Evolutionary conservation across 53 echinoderm and acorn worm genomes (phyloP), one percentile per base, ranked within the genome.

Genomic region (Luidia sarsii): DNA sequence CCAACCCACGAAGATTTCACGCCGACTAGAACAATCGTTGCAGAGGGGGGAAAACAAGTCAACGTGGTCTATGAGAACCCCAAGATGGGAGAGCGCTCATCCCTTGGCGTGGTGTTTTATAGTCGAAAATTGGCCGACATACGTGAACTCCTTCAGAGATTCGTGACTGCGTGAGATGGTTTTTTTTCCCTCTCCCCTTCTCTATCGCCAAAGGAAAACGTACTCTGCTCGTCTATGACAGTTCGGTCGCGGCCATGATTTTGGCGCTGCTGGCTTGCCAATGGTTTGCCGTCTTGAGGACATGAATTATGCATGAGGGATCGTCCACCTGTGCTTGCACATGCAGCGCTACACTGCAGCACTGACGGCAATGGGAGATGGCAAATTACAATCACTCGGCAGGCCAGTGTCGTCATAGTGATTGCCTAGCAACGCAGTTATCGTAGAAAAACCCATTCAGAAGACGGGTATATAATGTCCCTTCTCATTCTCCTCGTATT

Each of bases 241-340:
- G 28, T 61, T 31, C 11, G 60, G 77, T 77, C 60, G 59, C 61
- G 60, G 60, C 77, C 60, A 61, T 60, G 77, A 77, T 77, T 77
- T 61, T 77, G 18, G 52, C 74, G 39, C 74, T 59, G 60, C 25
- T 77, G 19, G 77, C 77, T 77, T 46, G 77, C 61, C 77, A 59
- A 74, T 77, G 77, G 61, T 29, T 60, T 65, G 21, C 57, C 74
- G 77, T 77, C 77, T 77, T 77, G 77, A 57, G 39, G 16, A 46
- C 77, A 77, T 77, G 77, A 77, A 77, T 77, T 77, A 77, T 77
- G 61, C 77, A 74, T 74, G 41, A 60, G 60, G 61, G 25, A 15
- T 16, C 77, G 48, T 74, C 55, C 57, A 74, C 39, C 23, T n/a
- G 20, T 77, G 46, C 61, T 31, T 45, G 53, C 18, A 21, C 22